These are phyloP conservation scores for Atrichornis clamosus DNA, from an alignment of 2,113 vertebrate genomes.

Conservation along the genomic window DNA sequence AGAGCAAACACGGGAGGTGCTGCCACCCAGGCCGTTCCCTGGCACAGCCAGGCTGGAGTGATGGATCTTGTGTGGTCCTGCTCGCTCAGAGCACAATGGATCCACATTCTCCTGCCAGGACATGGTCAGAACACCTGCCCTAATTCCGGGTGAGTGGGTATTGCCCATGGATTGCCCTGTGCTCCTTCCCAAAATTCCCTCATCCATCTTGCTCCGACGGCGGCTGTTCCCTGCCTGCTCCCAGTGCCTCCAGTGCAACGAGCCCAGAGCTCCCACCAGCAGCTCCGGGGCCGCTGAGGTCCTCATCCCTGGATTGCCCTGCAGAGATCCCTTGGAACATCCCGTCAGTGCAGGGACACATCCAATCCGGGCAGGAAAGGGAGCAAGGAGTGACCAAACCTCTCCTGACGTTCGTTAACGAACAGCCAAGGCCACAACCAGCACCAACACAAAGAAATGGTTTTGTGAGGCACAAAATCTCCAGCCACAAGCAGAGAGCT, in stretches of 20 bases:
- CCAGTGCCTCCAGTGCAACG: neutral
- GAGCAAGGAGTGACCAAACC: neutral
- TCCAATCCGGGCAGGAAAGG: rapidly evolving
- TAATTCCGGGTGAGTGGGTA: rapidly evolving
- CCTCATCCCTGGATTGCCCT: no score
- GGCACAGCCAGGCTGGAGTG: neutral
- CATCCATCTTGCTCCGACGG: rapidly evolving
- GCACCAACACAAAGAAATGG: neutral
- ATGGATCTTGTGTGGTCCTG: neutral
- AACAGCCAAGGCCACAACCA: neutral
- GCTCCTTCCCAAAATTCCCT: neutral
- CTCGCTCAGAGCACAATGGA: rapidly evolving
- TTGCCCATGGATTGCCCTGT: neutral
- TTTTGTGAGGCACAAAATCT: neutral
- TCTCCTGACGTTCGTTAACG: neutral
- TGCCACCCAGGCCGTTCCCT: neutral
- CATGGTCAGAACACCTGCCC: rapidly evolving
- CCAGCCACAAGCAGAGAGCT: neutral
- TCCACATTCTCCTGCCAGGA: neutral
- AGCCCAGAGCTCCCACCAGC: neutral
- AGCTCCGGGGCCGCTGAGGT: neutral
- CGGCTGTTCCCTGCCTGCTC: neutral
- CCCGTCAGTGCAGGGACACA: rapidly evolving
- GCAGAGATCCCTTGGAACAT: neutral
- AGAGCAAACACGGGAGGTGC: neutral